Evolutionary conservation across 2,797 vertebrate genomes (phyloP).

Genomic region (Mormyrops attenuatus): DNA sequence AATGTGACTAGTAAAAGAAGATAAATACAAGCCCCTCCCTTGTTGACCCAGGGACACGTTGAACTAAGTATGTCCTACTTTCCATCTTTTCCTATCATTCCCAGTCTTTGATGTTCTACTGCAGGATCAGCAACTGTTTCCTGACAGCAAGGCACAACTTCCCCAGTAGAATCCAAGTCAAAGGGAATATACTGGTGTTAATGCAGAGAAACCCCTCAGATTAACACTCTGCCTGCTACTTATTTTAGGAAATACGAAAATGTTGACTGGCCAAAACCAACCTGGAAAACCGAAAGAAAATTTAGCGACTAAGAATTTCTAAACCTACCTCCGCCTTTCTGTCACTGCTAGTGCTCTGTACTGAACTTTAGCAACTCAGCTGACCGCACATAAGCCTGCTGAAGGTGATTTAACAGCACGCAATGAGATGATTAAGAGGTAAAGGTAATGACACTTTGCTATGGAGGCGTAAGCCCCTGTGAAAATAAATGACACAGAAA

Average conservation of each 20-base stretch:
- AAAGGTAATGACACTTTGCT: background rate
- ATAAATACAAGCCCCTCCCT: background rate
- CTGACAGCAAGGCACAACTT: background rate
- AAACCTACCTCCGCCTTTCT: background rate
- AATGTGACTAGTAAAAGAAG: background rate
- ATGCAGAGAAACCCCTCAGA: background rate
- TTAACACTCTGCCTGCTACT: background rate
- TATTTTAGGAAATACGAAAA: background rate
- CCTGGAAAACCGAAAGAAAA: background rate
- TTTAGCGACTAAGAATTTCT: background rate
- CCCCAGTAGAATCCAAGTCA: background rate
- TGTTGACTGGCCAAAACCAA: background rate
- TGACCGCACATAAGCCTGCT: background rate
- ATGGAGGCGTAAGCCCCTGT: background rate
- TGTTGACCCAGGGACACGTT: background rate
- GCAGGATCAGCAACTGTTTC: background rate
- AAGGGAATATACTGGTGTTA: background rate
- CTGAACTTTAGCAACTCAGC: background rate
- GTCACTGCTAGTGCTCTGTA: background rate
- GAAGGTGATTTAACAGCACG: background rate
- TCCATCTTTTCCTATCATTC: background rate
- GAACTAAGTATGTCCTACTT: background rate
- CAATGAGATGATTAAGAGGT: background rate
- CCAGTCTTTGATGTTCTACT: background rate
- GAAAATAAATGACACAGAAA: slow-evolving; percentile 3